Conservation (phyloP, 2,888 invertebrate species). For the Andrena dorsata region DNA sequence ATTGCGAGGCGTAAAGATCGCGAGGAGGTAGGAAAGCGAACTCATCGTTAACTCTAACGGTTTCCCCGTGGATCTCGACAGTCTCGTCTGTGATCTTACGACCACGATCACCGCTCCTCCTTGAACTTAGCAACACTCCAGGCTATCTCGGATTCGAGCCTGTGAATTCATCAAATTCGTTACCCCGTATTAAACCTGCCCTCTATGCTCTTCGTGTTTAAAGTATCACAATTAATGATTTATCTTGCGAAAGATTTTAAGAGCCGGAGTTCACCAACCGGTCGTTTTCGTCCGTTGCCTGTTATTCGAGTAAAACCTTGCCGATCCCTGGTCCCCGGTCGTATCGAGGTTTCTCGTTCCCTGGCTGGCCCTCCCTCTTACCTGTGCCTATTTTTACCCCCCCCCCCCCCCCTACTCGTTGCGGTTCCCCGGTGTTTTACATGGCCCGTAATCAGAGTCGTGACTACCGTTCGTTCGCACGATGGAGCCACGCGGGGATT, state of each 20-base stretch:
- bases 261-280: no score
- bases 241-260: background rate
- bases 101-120: constrained; percentile 39
- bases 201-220: background rate
- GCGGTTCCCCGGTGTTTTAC: constrained; percentile 70
- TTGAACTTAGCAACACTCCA: background rate
- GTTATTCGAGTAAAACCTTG: background rate
- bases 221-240: background rate
- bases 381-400: constrained; percentile 37
- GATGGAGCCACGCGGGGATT: constrained; percentile 74
- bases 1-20: constrained; percentile 62
- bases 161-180: background rate
- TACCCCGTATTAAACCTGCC: background rate
- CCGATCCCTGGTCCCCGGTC: constrained; percentile 3
- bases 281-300: background rate
- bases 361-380: constrained; percentile 6
- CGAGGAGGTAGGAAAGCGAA: constrained; percentile 36
- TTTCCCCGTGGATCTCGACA: constrained; percentile 51
- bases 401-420: constrained; percentile 42
- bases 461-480: constrained; percentile 81
- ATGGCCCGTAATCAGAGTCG: constrained; percentile 78
- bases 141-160: constrained; percentile 6
- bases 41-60: constrained; percentile 66
- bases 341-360: constrained; percentile 46
- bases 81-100: constrained; percentile 52